Percentiles rank a stretch among this genome's conserved stretches.
Evolutionary conservation across 30 jellyfish, hydroid and myxozoan species (phyloP).

Genomic region (Turritopsis dohrnii): DNA sequence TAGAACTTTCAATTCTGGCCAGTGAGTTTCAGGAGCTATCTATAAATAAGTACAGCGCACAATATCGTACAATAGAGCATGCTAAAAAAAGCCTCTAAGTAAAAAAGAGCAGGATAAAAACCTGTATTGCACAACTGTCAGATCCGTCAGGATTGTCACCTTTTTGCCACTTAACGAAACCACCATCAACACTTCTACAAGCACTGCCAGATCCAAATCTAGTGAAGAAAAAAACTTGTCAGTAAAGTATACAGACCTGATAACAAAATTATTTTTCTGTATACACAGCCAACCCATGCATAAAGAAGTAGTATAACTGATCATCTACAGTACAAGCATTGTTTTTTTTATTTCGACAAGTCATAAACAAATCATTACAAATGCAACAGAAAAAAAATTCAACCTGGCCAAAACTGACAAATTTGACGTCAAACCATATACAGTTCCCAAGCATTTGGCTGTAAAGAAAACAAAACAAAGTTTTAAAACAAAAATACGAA

Average conservation of each 20-base stretch:
- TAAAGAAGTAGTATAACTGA: no score
- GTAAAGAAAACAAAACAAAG: background rate
- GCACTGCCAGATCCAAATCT: slow-evolving; percentile 99
- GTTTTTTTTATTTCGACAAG: background rate
- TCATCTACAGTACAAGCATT: background rate
- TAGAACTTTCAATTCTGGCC: slow-evolving; percentile 69
- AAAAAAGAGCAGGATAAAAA: background rate
- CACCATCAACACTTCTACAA: slow-evolving; percentile 93
- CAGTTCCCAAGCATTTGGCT: slow-evolving; percentile 53
- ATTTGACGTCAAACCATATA: slow-evolving; percentile 34
- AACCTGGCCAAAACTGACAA: slow-evolving; percentile 59
- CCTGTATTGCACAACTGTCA: slow-evolving; percentile 86
- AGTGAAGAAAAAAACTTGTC: background rate
- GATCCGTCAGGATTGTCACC: slow-evolving; percentile 76
- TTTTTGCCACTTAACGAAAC: slow-evolving; percentile 91
- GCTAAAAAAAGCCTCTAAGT: background rate
- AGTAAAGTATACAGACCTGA: no score
- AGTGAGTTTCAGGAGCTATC: slow-evolving; percentile 71
- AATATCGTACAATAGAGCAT: background rate
- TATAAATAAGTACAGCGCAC: background rate
- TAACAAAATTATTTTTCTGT: no score
- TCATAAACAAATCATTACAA: background rate
- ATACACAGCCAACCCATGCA: no score
- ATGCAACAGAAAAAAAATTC: background rate
- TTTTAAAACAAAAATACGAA: no score